Evolutionary conservation across 2,113 vertebrate genomes (phyloP).

Genomic region (Saccopteryx leptura): DNA sequence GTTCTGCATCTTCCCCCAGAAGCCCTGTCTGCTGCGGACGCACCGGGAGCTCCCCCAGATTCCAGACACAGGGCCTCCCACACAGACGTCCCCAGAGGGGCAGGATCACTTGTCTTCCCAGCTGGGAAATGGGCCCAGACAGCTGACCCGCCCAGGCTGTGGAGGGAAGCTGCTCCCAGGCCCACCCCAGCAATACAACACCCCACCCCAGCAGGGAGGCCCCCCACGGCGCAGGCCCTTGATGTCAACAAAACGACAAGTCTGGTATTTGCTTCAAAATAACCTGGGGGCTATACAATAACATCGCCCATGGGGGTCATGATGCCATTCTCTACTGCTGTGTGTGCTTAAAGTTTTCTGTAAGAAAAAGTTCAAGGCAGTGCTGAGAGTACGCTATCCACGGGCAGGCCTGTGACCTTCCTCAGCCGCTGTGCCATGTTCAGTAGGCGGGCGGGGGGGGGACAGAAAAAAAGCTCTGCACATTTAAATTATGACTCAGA

Average conservation of each 20-base stretch:
- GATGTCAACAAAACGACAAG: not conserved
- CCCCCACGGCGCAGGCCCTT: not conserved
- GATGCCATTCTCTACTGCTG: not conserved
- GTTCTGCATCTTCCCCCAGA: not conserved
- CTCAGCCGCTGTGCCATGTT: not conserved
- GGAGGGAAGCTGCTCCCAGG: not conserved
- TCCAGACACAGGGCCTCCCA: not conserved
- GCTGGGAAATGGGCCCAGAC: not conserved
- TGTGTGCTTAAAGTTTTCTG: not conserved
- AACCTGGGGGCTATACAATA: not conserved
- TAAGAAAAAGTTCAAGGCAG: not conserved
- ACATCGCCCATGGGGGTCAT: not conserved
- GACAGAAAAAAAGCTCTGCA: not conserved
- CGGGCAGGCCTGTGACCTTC: not conserved
- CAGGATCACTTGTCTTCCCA: not conserved
- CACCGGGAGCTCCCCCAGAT: not conserved
- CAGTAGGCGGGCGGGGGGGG: not conserved
- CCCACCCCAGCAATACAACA: not conserved
- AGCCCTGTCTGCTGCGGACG: not conserved
- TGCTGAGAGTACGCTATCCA: not conserved
- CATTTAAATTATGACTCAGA: not conserved
- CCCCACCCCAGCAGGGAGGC: not conserved
- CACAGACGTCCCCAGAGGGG: not conserved
- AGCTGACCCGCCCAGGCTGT: not conserved
- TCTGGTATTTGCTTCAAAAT: not conserved